These are phyloP conservation scores for Gymnothorax javanicus DNA, from an alignment of 2,797 vertebrate species.

Conservation along the genomic window DNA sequence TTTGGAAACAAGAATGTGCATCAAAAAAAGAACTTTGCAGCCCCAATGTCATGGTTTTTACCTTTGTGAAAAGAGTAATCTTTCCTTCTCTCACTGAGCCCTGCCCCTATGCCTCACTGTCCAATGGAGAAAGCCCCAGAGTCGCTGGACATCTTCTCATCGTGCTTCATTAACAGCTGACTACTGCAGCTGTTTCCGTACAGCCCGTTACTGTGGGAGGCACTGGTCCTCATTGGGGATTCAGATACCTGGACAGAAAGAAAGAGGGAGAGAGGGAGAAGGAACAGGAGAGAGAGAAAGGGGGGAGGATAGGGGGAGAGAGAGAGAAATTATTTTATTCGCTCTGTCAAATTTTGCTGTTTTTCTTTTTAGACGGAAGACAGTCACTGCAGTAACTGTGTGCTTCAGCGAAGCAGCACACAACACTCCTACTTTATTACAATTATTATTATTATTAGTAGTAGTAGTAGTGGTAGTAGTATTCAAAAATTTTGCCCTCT, in stretches of 20 bases:
- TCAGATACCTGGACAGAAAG: slow-evolving; percentile 66
- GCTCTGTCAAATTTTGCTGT: too few relatives aligned
- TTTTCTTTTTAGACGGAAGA: too few relatives aligned
- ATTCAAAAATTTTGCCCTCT: too few relatives aligned
- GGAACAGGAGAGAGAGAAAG: not conserved
- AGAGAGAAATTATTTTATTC: not conserved
- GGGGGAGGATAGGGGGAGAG: not conserved
- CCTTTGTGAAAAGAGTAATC: slow-evolving; percentile 14
- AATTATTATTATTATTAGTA: too few relatives aligned
- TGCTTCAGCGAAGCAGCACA: too few relatives aligned
- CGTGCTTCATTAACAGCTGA: slow-evolving; percentile 69
- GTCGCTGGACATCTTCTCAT: slow-evolving; percentile 82
- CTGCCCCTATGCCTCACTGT: slow-evolving; percentile 65
- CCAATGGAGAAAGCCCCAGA: slow-evolving; percentile 86
- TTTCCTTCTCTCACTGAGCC: not conserved
- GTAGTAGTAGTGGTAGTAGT: too few relatives aligned
- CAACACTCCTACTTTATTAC: too few relatives aligned
- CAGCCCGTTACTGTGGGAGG: slow-evolving; percentile 58
- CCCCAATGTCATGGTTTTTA: not conserved
- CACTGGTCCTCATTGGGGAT: slow-evolving; percentile 44
- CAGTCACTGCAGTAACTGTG: too few relatives aligned
- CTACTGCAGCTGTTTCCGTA: slow-evolving; percentile 63
- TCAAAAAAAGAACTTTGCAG: not conserved
- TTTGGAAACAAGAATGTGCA: not conserved
- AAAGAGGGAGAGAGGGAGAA: not conserved